Evolutionary conservation across 2,888 invertebrate genomes (phyloP), one percentile per base, ranked within the genome.

Genomic region (Polymixis lichenea): DNA sequence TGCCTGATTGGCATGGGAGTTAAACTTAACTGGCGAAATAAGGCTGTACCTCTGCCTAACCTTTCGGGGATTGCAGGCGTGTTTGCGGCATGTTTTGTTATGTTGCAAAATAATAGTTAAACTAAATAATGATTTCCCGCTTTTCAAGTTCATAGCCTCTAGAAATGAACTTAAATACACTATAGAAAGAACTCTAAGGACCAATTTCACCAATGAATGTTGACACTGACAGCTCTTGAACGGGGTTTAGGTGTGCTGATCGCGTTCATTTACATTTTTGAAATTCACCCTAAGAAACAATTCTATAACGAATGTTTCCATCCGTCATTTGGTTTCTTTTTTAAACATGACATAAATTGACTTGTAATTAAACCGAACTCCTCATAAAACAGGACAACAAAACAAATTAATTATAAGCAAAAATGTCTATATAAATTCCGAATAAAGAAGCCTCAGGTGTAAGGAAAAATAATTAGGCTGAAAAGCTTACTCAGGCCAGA

Each of bases 401-500:
- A 75, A 56, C 32, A 66, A 75, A 82, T 82, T 75, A 75, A 78
- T 75, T 81, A 69, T 32, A 65, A 82, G 28, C 76, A 75, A 66
- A 81, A 68, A 61, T 71, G 69, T 80, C 70, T 71, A 75, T 64
- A 62, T 74, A 62, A 66, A 67, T 62, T 67, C 0, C 13, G 32
- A 68, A 73, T 66, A 67, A 72, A 69, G 51, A 32, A 58, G 53
- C 15, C 76, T 25, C 79, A 87, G 79, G 73, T 85, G 77, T 74
- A 46, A 65, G 69, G 75, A 76, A 77, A 75, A 79, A 85, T 78
- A 82, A 86, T 78, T 81, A 68, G 72, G 51, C 53, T 61, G 38
- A 73, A 78, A 77, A 84, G 81, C 70, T 84, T 81, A 78, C 60
- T 75, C 70, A 81, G 84, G 55, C 32, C 73, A 62, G 65, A 58